These are phyloP conservation scores for Mirounga angustirostris DNA, from an alignment of 2,113 vertebrate species.

Conservation along the genomic window DNA sequence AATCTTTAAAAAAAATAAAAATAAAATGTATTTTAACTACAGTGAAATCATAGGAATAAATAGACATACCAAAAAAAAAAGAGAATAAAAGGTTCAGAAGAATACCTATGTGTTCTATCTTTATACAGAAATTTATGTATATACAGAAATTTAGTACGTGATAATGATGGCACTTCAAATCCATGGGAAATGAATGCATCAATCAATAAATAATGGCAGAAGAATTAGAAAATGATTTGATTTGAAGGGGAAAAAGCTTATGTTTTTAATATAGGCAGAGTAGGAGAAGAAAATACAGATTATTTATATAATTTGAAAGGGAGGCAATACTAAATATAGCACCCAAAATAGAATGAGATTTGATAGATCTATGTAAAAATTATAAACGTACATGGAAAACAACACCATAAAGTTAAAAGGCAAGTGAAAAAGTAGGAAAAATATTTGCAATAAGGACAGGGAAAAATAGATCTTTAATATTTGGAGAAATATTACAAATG, in stretches of 20 bases:
- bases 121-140: background rate
- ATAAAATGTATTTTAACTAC: background rate
- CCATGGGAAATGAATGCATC: background rate
- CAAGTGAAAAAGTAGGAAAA: conserved; percentile 24
- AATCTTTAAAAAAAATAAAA: too few species aligned
- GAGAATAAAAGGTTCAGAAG: background rate
- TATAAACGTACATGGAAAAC: background rate
- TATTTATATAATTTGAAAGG: conserved; percentile 19
- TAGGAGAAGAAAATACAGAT: background rate
- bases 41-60: background rate
- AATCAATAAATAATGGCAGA: background rate
- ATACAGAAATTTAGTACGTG: background rate
- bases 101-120: background rate
- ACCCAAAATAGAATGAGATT: background rate
- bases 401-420: conserved; percentile 2
- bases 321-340: background rate
- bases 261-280: background rate
- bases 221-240: conserved; percentile 33
- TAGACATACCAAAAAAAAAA: background rate
- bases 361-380: background rate
- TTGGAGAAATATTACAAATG: background rate
- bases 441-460: background rate
- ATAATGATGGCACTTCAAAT: background rate
- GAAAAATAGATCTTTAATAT: background rate
- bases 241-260: background rate